These are phyloP conservation scores for Polyodon spathula DNA, from an alignment of 2,113 vertebrate genomes.

Conservation along the genomic window DNA sequence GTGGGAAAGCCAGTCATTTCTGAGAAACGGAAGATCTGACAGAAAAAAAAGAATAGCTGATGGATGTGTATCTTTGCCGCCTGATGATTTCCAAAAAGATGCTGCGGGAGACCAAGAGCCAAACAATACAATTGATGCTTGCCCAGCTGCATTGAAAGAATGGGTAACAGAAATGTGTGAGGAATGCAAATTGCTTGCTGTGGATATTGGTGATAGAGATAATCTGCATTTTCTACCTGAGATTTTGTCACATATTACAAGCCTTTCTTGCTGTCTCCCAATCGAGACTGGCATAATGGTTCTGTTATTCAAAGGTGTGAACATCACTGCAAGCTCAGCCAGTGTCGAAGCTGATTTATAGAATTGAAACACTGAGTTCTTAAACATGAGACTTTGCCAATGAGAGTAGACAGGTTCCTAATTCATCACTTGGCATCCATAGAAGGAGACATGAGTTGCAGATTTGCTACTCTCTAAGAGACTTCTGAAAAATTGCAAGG, in stretches of 20 bases:
- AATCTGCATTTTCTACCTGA: no score
- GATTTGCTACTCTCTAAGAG: background rate
- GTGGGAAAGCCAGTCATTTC: no score
- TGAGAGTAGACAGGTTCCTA: background rate
- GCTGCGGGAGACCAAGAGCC: no score
- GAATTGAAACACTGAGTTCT: constrained; percentile 8
- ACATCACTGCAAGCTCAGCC: constrained; percentile 1
- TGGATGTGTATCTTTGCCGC: no score
- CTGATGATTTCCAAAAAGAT: no score
- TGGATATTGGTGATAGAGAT: no score
- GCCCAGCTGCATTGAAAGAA: no score
- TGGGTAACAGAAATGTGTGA: no score
- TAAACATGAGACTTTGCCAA: constrained; percentile 9
- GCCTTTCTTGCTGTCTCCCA: background rate
- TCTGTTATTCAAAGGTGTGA: background rate
- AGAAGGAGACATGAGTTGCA: background rate
- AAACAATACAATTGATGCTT: no score
- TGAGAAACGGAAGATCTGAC: no score
- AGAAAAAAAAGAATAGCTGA: no score
- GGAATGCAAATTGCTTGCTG: no score
- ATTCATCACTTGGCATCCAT: background rate
- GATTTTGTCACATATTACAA: constrained; percentile 6
- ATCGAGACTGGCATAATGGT: background rate
- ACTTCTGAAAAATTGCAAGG: background rate
- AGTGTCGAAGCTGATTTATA: constrained; percentile 10